phyloP scores from a whole-genome alignment of 2,113 vertebrate genomes.

The Leucopternis melanops region DNA sequence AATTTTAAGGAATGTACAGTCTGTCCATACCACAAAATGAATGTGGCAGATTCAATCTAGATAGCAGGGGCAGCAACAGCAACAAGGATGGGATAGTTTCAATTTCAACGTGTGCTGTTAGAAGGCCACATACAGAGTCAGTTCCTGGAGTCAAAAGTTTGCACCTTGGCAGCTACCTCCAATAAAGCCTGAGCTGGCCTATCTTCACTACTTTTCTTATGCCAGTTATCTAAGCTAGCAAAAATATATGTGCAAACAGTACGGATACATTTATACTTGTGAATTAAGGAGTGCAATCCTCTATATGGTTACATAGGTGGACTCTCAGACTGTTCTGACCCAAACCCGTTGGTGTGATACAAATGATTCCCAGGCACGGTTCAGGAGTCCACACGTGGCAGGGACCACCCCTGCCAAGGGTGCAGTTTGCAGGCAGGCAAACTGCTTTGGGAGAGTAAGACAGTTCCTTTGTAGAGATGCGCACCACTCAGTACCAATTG shows the following conservation, averaged over 20 bases:
- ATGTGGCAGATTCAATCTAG: neutral
- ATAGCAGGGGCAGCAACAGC: neutral
- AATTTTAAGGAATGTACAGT: neutral
- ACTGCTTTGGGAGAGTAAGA: neutral
- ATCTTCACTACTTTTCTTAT: neutral
- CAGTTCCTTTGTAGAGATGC: neutral
- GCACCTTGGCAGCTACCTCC: neutral
- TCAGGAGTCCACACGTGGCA: rapidly evolving
- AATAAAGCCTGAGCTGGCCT: neutral
- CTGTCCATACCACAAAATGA: neutral
- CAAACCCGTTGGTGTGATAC: neutral
- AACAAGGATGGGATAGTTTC: neutral
- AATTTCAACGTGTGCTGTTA: neutral
- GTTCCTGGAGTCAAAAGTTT: neutral
- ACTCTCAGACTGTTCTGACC: neutral
- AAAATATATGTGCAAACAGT: neutral
- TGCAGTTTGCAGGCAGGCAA: neutral
- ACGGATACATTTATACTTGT: neutral
- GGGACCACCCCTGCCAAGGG: rapidly evolving
- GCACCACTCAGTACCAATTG: neutral
- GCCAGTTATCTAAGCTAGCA: neutral
- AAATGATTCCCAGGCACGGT: neutral
- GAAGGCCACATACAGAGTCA: neutral
- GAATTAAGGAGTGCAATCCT: neutral
- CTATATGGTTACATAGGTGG: neutral